Conservation (phyloP, 2,888 invertebrate species). For the Piscicola geometra region DNA sequence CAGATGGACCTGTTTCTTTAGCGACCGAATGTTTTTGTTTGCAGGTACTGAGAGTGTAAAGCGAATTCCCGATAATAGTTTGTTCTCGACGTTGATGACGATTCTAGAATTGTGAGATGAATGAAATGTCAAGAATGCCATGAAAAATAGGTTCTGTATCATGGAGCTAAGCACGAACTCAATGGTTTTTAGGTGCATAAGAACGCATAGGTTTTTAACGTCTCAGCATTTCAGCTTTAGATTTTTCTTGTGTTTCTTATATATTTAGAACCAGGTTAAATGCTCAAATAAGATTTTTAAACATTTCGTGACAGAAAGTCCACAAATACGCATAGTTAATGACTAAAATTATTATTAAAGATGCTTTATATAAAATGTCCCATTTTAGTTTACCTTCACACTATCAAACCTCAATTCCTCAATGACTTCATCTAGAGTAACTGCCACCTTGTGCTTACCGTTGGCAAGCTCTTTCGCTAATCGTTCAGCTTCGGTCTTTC, state of each 20-base stretch:
- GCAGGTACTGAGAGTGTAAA: neutral
- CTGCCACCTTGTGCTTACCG: neutral
- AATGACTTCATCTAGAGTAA: neutral
- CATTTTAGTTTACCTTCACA: neutral
- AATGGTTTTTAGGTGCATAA: too few relatives aligned
- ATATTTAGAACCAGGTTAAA: too few relatives aligned
- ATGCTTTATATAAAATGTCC: too few relatives aligned
- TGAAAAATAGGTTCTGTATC: neutral
- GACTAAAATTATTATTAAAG: too few relatives aligned
- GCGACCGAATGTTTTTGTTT: neutral
- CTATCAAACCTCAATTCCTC: neutral
- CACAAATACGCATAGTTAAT: too few relatives aligned
- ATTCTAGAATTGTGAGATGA: neutral
- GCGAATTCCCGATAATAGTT: neutral
- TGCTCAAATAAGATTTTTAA: too few relatives aligned
- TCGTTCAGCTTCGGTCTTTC: neutral
- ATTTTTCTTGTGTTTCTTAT: too few relatives aligned
- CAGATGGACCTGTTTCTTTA: conserved; percentile 13
- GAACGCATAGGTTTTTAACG: too few relatives aligned
- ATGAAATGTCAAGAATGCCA: neutral
- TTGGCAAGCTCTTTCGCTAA: neutral
- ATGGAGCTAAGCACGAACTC: too few relatives aligned
- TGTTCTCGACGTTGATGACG: neutral
- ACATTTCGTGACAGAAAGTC: too few relatives aligned
- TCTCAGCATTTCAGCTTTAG: too few relatives aligned